phyloP scores from a whole-genome alignment of 2,113 vertebrate species.

The Neodontobutis hainanensis region DNA sequence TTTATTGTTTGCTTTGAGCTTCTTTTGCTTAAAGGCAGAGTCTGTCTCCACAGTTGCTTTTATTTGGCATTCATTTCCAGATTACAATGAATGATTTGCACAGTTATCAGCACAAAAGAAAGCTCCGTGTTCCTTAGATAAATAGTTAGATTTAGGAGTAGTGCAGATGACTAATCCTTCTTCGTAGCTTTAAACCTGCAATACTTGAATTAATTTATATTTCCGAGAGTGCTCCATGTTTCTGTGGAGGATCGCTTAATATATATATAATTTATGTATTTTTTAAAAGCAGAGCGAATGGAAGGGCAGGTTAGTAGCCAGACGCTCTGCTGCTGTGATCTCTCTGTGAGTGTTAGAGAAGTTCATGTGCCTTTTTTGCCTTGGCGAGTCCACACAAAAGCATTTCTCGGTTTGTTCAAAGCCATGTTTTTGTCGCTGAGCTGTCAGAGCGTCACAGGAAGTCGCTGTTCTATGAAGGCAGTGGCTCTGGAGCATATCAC shows the following conservation, averaged over 20 bases:
- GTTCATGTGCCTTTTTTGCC: slow-evolving; percentile 46
- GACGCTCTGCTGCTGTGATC: slow-evolving; percentile 20
- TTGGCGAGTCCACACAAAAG: neutral
- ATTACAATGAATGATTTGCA: neutral
- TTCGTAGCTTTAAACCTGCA: slow-evolving; percentile 75
- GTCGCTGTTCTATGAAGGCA: slow-evolving; percentile 17
- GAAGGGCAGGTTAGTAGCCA: slow-evolving; percentile 22
- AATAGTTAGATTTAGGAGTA: neutral
- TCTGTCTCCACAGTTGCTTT: neutral
- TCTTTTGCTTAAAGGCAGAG: too few relatives aligned
- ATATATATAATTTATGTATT: slow-evolving; percentile 44
- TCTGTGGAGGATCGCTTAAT: slow-evolving; percentile 52
- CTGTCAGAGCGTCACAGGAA: slow-evolving; percentile 1
- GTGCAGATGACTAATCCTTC: slow-evolving; percentile 32
- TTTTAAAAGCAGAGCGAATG: slow-evolving; percentile 31
- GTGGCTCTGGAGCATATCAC: slow-evolving; percentile 9
- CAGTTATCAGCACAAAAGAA: neutral
- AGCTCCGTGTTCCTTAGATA: neutral
- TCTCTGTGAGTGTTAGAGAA: slow-evolving; percentile 34
- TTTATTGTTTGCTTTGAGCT: too few relatives aligned
- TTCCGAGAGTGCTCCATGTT: slow-evolving; percentile 40
- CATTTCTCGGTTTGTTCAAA: neutral
- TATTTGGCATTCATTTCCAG: neutral
- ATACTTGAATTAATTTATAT: slow-evolving; percentile 78
- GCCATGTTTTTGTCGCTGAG: slow-evolving; percentile 13